Evolutionary conservation across 2,888 invertebrate species (phyloP).

Genomic region (Callyntrura sp.): DNA sequence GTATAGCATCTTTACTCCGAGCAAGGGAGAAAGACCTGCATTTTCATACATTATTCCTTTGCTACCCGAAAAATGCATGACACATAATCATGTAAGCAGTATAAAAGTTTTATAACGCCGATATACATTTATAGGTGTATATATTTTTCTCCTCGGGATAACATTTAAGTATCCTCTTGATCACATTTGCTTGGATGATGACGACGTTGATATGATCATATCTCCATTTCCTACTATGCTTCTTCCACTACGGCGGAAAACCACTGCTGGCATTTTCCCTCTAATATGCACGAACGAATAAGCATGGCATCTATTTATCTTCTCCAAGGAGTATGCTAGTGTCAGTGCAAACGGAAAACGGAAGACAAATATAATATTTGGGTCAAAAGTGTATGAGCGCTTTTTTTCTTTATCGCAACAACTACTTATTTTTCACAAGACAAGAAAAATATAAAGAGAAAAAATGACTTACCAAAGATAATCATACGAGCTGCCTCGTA

Average conservation of each 20-base stretch:
- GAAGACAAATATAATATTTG: conserved; percentile 66
- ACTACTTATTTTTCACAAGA: conserved; percentile 17
- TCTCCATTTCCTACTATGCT: conserved; percentile 35
- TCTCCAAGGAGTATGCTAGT: conserved; percentile 47
- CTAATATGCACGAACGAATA: conserved; percentile 9
- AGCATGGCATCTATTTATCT: conserved; percentile 12
- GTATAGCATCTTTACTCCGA: background rate
- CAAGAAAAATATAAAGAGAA: conserved; percentile 53
- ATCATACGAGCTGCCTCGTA: conserved; percentile 82
- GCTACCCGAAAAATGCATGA: background rate
- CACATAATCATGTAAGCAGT: conserved; percentile 45
- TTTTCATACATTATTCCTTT: background rate
- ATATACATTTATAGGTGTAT: background rate
- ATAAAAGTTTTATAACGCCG: conserved; percentile 36
- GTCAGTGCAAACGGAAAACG: conserved; percentile 49
- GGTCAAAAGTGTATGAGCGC: conserved; percentile 68
- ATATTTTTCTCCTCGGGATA: conserved; percentile 29
- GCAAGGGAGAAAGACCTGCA: background rate
- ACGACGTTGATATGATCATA: conserved; percentile 59
- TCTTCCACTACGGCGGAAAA: conserved; percentile 20
- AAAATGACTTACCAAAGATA: conserved; percentile 80
- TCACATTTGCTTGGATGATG: conserved; percentile 64
- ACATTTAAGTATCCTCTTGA: conserved; percentile 59
- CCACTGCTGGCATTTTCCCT: conserved; percentile 32
- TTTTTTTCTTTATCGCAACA: conserved; percentile 51